These are phyloP conservation scores for Unio delphinus DNA, from an alignment of 2,888 invertebrate species.

Conservation along the genomic window DNA sequence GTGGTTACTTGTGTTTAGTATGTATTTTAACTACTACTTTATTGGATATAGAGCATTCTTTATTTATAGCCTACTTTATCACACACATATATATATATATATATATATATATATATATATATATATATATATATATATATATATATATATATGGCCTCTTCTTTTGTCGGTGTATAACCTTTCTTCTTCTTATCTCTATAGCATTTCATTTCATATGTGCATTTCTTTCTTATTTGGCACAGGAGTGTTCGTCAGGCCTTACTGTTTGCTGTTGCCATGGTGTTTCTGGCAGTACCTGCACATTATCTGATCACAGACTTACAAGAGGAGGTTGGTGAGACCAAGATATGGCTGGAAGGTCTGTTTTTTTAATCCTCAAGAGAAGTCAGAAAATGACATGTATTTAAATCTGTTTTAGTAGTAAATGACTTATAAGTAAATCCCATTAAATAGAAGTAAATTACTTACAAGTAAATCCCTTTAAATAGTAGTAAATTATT, in stretches of 20 bases:
- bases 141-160: not conserved
- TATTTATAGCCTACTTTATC: not conserved
- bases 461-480: too few species aligned
- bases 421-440: not conserved
- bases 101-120: too few species aligned
- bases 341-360: constrained; percentile 70
- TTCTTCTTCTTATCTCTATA: not conserved
- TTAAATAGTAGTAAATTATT: too few species aligned
- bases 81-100: too few species aligned
- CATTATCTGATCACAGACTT: constrained; percentile 62
- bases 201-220: not conserved
- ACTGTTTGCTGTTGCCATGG: constrained; percentile 65
- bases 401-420: too few species aligned
- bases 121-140: too few species aligned
- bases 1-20: too few species aligned
- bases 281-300: constrained; percentile 65
- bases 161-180: not conserved
- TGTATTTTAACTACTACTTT: too few species aligned
- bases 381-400: not conserved
- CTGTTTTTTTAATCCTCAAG: constrained; percentile 1
- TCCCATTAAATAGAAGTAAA: too few species aligned
- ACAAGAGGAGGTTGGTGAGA: constrained; percentile 59
- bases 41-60: not conserved
- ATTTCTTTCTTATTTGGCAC: not conserved
- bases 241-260: constrained; percentile 68